Conservation (phyloP, 1,140 invertebrate genomes). For the Scaptomyza montana region DNA sequence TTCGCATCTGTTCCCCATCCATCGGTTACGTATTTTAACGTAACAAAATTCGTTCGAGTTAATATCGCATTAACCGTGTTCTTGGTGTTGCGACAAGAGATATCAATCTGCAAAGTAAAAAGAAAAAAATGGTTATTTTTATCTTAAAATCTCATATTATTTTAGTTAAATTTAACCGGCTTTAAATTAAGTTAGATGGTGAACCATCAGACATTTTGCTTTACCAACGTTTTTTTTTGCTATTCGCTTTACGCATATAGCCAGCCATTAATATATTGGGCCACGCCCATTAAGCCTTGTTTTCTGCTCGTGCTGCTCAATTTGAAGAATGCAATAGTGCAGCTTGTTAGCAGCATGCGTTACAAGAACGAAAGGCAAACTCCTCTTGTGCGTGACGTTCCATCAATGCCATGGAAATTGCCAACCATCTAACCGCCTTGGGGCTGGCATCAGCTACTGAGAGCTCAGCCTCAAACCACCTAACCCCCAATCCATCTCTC, state of each 20-base stretch:
- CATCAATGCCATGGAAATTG: conserved; percentile 16
- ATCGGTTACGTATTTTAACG: conserved; percentile 96
- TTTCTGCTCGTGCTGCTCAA: conserved; percentile 6
- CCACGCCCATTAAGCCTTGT: conserved; percentile 1
- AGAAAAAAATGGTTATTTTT: neutral
- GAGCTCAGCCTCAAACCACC: neutral
- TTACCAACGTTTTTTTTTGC: neutral
- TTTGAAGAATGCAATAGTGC: conserved; percentile 35
- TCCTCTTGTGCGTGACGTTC: neutral
- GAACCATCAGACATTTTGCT: neutral
- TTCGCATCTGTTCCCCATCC: conserved; percentile 95
- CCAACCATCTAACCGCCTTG: conserved; percentile 7
- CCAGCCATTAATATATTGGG: conserved; percentile 13
- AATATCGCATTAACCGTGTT: conserved; percentile 93
- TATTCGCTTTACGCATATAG: neutral
- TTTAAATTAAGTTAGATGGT: neutral
- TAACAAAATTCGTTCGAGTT: conserved; percentile 96
- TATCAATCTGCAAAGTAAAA: conserved; percentile 88
- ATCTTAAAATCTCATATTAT: neutral
- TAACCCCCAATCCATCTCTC: neutral
- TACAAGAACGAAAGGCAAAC: conserved; percentile 7
- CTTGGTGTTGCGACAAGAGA: conserved; percentile 95
- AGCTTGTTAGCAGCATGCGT: conserved; percentile 20
- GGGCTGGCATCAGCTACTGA: conserved; percentile 1
- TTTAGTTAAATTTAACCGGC: too few species aligned